Evolutionary conservation across 1,140 invertebrate genomes (phyloP), one percentile per base, ranked within the genome.

Genomic region (Pseudomyrmex flavicornis): DNA sequence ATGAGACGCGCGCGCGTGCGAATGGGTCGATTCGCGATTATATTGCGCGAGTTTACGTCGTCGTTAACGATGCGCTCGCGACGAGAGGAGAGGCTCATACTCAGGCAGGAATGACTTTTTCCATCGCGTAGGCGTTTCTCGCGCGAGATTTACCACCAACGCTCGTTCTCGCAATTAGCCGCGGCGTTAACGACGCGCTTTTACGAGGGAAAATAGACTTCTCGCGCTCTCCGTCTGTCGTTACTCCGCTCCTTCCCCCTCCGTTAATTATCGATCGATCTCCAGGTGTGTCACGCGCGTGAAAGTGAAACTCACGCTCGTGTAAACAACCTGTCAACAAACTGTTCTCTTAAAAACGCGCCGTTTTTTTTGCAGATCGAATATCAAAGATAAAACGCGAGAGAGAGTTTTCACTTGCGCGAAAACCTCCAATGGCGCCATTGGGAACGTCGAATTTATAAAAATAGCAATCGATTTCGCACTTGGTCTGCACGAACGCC

Each of bases 211-310:
- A 59, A 44, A 7, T 58, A 35, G 3, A n/a, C 46, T 48, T 22
- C 22, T 48, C 0, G 12, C 44, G 17, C 15, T 70, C 20, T 44
- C 54, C 50, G 7, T 26, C 35, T 35, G 35, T 35, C 35, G 35
- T 35, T 35, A 35, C 35, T 35, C 7, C 35, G 35, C 35, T 3
- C 2, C 26, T 26, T 26, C 2, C 26, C 2, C 26, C 26, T 0
- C 35, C 35, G 35, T 35, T 35, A 35, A 35, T 79, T 48, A 70
- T 80, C 59, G 70, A 70, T 80, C 44, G 66, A 59, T 80, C 70
- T 12, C 7, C 46, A 48, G 66, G n/a, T 59, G 62, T 20, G 58
- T n/a, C 26, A 20, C 12, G 74, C 12, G 20, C 35, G 35, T 52
- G 44, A 80, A 76, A 70, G 20, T 70, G 54, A 80, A 46, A 80